Evolutionary conservation across 2,113 vertebrate genomes (phyloP).

Genomic region (Atlantisia rogersi): DNA sequence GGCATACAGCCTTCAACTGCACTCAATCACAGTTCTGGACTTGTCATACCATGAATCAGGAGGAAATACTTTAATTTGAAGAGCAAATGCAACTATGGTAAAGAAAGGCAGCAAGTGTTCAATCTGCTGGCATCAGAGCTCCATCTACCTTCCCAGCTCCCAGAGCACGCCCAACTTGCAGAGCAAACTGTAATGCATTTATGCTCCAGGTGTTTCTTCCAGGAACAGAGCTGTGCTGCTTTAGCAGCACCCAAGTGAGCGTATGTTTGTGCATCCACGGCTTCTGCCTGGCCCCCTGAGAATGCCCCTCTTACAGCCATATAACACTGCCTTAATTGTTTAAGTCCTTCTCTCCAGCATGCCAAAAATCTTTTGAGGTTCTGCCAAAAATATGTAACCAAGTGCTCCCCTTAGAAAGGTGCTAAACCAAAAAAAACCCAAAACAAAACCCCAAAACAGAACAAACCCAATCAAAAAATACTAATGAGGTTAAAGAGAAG

Average conservation of each 20-base stretch:
- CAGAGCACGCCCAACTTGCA: neutral
- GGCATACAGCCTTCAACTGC: neutral
- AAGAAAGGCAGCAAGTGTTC: conserved; percentile 10
- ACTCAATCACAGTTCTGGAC: neutral
- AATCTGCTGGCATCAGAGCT: neutral
- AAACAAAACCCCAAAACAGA: too few species aligned
- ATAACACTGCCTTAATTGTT: neutral
- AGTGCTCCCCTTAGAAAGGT: neutral
- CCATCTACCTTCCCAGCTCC: neutral
- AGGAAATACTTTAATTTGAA: conserved; percentile 42
- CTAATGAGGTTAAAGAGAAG: neutral
- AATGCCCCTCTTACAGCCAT: neutral
- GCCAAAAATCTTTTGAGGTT: neutral
- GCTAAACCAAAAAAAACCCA: neutral
- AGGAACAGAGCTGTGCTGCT: neutral
- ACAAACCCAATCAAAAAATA: too few species aligned
- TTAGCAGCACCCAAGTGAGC: neutral
- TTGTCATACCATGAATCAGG: neutral
- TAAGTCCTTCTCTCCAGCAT: neutral
- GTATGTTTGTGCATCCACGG: neutral
- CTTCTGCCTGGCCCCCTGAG: neutral
- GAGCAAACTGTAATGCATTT: neutral
- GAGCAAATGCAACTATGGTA: conserved; percentile 17
- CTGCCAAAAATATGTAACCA: neutral
- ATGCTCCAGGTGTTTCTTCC: neutral